Conservation (phyloP, 2,888 invertebrate species). For the Nomada fabriciana region DNA sequence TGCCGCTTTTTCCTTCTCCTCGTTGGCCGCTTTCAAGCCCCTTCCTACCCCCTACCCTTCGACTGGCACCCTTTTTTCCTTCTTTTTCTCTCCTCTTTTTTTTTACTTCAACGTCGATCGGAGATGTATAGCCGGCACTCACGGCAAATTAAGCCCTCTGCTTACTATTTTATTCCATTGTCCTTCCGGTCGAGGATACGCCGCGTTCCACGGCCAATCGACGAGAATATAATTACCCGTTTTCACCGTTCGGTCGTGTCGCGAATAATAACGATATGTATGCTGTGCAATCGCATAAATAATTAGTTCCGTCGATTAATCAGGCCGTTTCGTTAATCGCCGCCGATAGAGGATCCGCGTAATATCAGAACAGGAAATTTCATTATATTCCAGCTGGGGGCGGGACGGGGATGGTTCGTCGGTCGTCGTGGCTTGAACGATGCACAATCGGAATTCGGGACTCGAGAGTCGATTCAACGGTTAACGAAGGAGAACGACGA, state of each 20-base stretch:
- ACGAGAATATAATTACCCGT: conserved; percentile 59
- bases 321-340: conserved; percentile 24
- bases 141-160: conserved; percentile 67
- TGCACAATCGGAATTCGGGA: conserved; percentile 44
- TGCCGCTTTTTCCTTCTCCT: conserved; percentile 35
- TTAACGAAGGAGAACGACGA: conserved; percentile 27
- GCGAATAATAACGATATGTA: conserved; percentile 41
- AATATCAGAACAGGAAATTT: conserved; percentile 55
- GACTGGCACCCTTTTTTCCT: conserved; percentile 48
- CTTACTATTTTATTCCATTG: conserved; percentile 65
- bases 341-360: conserved; percentile 37
- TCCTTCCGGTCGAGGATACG: conserved; percentile 58
- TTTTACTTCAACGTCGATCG: conserved; percentile 61
- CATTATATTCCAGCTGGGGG: conserved; percentile 28
- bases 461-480: conserved; percentile 32
- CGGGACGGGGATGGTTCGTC: not conserved
- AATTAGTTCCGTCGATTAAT: conserved; percentile 57
- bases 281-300: conserved; percentile 40
- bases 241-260: conserved; percentile 17
- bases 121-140: conserved; percentile 65
- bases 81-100: conserved; percentile 1
- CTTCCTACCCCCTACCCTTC: conserved; percentile 35
- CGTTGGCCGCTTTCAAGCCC: conserved; percentile 15
- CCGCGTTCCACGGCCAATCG: conserved; percentile 54
- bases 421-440: not conserved